These are phyloP conservation scores for Entelurus aequoreus DNA, from an alignment of 2,113 vertebrate species.

Conservation along the genomic window DNA sequence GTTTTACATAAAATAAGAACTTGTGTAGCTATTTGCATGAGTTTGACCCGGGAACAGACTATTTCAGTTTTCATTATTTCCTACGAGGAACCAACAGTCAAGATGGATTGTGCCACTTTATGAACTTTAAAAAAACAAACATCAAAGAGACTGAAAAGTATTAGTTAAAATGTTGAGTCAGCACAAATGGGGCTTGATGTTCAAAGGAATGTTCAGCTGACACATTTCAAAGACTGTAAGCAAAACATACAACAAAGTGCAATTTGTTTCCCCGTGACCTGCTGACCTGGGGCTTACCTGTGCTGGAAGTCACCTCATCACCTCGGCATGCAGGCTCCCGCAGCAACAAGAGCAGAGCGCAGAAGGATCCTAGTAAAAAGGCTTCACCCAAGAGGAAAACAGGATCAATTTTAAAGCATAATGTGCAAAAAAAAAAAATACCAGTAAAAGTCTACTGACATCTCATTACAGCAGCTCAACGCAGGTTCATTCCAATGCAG, in stretches of 20 bases:
- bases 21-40: no score
- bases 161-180: not conserved
- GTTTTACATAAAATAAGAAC: no score
- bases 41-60: no score
- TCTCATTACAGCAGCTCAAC: conserved; percentile 51
- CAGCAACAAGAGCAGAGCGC: conserved; percentile 45
- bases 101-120: no score
- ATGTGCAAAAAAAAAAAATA: no score
- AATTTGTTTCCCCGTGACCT: not conserved
- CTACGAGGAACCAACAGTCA: not conserved
- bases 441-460: conserved; percentile 33
- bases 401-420: not conserved
- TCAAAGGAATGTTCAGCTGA: conserved; percentile 9
- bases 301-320: conserved; percentile 45
- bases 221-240: not conserved
- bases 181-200: not conserved
- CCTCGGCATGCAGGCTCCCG: conserved; percentile 34
- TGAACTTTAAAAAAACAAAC: not conserved
- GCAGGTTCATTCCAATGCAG: conserved; percentile 31
- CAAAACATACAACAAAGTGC: not conserved
- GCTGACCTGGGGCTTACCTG: conserved; percentile 43
- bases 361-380: conserved; percentile 43
- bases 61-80: not conserved
- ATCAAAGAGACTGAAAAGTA: not conserved
- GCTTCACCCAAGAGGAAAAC: conserved; percentile 19